A percentile compares a stretch with the other conserved stretches of the same genome.
Conservation (phyloP, 2,888 invertebrate genomes). For the Lissonota sp. region DNA sequence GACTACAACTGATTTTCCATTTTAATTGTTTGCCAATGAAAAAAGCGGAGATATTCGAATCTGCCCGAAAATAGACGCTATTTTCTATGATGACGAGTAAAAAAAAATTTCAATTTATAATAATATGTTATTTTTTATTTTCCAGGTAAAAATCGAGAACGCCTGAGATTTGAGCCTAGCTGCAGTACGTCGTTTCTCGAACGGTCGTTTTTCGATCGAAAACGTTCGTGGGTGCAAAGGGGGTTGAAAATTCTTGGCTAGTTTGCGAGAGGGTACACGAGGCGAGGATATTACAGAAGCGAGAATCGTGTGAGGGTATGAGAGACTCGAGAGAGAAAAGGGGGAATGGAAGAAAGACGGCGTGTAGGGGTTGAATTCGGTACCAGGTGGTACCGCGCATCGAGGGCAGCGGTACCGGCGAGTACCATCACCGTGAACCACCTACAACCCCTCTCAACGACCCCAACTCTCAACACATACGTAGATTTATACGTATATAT, state of each 20-base stretch:
- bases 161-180: slow-evolving; percentile 29
- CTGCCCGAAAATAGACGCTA: too few species aligned
- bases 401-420: slow-evolving; percentile 78
- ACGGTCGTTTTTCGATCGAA: slow-evolving; percentile 69
- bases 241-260: slow-evolving; percentile 42
- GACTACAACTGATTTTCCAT: too few species aligned
- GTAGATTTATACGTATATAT: neutral
- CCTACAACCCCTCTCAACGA: slow-evolving; percentile 31
- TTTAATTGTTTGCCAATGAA: too few species aligned
- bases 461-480: slow-evolving; percentile 14
- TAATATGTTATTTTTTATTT: slow-evolving; percentile 42
- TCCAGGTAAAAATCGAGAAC: slow-evolving; percentile 47
- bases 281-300: slow-evolving; percentile 24
- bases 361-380: slow-evolving; percentile 70
- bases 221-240: slow-evolving; percentile 36
- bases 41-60: too few species aligned
- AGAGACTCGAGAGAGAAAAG: slow-evolving; percentile 51
- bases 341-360: slow-evolving; percentile 49
- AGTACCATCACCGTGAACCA: slow-evolving; percentile 75
- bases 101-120: too few species aligned
- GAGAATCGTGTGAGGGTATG: slow-evolving; percentile 34
- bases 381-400: slow-evolving; percentile 78
- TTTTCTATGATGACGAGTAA: too few species aligned
- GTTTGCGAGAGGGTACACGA: slow-evolving; percentile 30
- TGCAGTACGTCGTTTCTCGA: slow-evolving; percentile 52